Evolutionary conservation across 2,888 invertebrate genomes (phyloP).

Genomic region (Tipula unca): DNA sequence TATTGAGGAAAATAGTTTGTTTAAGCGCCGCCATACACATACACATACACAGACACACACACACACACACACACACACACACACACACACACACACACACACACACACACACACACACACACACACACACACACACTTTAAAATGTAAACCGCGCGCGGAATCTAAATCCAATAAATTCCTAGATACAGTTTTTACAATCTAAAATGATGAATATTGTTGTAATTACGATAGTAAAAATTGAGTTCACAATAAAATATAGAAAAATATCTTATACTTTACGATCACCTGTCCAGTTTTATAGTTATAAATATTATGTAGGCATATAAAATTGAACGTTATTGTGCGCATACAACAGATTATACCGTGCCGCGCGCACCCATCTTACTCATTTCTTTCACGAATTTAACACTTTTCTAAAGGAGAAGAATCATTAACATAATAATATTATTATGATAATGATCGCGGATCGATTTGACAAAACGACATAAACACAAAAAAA

Average conservation of each 20-base stretch:
- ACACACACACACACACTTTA: neutral
- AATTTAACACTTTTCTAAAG: neutral
- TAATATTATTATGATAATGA: neutral
- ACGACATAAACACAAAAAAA: neutral
- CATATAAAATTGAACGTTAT: too few species aligned
- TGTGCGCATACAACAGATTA: too few species aligned
- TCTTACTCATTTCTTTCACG: neutral
- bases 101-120: too few species aligned
- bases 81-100: too few species aligned
- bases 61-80: too few species aligned
- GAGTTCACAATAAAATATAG: neutral
- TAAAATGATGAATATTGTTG: neutral
- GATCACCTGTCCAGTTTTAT: neutral
- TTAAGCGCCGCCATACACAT: neutral
- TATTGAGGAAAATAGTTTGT: neutral
- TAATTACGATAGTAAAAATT: neutral
- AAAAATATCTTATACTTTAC: neutral
- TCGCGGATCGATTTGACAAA: neutral
- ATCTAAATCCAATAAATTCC: neutral
- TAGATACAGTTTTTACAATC: neutral
- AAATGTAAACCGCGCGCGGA: neutral
- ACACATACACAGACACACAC: too few species aligned
- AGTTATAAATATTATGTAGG: neutral
- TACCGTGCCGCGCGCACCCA: neutral
- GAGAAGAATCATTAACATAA: neutral